phyloP scores from a whole-genome alignment of 1,140 invertebrate species.

The Aplysia californica region DNA sequence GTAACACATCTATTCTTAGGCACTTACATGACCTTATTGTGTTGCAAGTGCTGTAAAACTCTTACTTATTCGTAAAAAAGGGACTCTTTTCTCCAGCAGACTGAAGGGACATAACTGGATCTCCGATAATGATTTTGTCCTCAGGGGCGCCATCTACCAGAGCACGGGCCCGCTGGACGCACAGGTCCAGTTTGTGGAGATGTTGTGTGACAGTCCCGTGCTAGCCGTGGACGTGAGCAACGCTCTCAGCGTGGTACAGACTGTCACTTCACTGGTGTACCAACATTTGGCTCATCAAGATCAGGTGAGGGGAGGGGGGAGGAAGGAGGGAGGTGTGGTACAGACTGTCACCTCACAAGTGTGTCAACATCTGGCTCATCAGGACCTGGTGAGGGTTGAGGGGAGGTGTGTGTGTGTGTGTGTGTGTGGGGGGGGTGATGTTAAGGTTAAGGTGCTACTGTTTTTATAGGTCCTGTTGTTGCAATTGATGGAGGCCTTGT shows the following conservation, averaged over 20 bases:
- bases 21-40: too few relatives aligned
- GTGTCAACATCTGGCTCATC: conserved; percentile 73
- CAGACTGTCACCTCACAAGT: conserved; percentile 70
- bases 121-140: too few relatives aligned
- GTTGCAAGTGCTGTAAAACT: too few relatives aligned
- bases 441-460: too few relatives aligned
- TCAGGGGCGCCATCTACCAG: conserved; percentile 76
- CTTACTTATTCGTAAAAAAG: too few relatives aligned
- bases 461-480: too few relatives aligned
- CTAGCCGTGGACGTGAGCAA: conserved; percentile 78
- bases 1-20: too few relatives aligned
- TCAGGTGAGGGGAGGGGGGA: conserved; percentile 65
- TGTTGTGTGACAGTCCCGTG: conserved; percentile 76
- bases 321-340: neutral
- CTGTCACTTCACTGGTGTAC: conserved; percentile 75
- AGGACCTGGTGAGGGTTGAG: conserved; percentile 70
- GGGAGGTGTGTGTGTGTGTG: too few relatives aligned
- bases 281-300: conserved; percentile 74
- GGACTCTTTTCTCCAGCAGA: too few relatives aligned
- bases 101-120: too few relatives aligned
- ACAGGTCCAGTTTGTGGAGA: conserved; percentile 79
- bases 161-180: conserved; percentile 85
- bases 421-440: too few relatives aligned
- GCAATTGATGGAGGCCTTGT: too few relatives aligned
- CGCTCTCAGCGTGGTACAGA: conserved; percentile 80